These are phyloP conservation scores for Chaunax sp. DNA, from an alignment of 2,797 vertebrate species.

Conservation along the genomic window DNA sequence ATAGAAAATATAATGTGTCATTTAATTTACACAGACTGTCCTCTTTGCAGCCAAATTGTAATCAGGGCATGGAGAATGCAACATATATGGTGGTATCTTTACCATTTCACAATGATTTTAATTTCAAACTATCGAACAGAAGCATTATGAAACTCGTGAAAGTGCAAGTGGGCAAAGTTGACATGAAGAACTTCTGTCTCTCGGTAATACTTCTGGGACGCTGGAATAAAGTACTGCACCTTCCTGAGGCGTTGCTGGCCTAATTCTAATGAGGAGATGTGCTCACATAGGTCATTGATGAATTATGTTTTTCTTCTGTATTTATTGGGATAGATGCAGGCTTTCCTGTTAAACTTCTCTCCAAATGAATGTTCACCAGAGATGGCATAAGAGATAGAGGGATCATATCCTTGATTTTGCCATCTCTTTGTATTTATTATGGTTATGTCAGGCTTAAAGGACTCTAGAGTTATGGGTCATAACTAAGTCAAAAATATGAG, in stretches of 20 bases:
- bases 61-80: too few species aligned
- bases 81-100: background rate
- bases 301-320: background rate
- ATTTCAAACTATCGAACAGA: background rate
- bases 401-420: background rate
- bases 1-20: too few species aligned
- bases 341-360: background rate
- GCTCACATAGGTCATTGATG: background rate
- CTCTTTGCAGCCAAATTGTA: too few species aligned
- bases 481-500: background rate
- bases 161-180: constrained; percentile 3
- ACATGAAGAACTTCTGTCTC: constrained; percentile 13
- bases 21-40: too few species aligned
- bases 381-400: background rate
- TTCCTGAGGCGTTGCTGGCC: constrained; percentile 18
- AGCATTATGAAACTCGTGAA: background rate
- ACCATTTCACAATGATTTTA: background rate
- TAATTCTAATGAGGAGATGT: constrained; percentile 26
- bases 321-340: background rate
- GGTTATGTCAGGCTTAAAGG: background rate
- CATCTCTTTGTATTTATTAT: background rate
- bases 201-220: constrained; percentile 12
- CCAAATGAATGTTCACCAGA: background rate
- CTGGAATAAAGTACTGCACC: constrained; percentile 1
- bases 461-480: background rate